phyloP scores from a whole-genome alignment of 2,113 vertebrate genomes.

The Pachycephala philippinensis region DNA sequence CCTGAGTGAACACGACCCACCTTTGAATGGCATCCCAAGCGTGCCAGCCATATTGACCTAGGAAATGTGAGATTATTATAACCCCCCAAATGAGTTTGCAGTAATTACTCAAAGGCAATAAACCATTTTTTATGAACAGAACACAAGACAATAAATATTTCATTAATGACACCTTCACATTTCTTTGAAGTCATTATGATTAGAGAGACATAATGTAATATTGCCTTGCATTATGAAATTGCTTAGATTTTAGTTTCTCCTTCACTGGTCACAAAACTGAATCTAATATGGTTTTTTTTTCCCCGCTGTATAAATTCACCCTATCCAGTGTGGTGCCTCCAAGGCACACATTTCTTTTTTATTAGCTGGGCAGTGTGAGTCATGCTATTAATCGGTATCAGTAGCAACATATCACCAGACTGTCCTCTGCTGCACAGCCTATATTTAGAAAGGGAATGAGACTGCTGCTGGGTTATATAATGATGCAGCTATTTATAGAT shows the following conservation, averaged over 20 bases:
- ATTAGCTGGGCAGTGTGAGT: slow-evolving; percentile 68
- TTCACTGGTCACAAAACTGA: not conserved
- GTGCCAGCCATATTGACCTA: not conserved
- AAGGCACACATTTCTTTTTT: slow-evolving; percentile 67
- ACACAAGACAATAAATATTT: not conserved
- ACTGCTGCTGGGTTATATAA: slow-evolving; percentile 73
- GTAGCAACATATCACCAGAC: slow-evolving; percentile 56
- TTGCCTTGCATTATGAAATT: slow-evolving; percentile 22
- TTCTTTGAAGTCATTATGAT: slow-evolving; percentile 31
- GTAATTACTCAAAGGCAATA: not conserved
- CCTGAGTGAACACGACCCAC: not conserved
- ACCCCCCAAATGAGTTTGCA: not conserved
- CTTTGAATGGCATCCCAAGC: not conserved
- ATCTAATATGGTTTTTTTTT: not conserved
- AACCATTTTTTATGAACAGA: not conserved
- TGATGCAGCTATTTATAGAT: slow-evolving; percentile 75
- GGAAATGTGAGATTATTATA: not conserved
- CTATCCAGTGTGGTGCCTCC: not conserved
- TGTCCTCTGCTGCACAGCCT: slow-evolving; percentile 70
- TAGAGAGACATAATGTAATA: not conserved
- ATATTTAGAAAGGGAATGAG: slow-evolving; percentile 79
- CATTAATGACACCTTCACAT: not conserved
- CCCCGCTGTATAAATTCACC: not conserved
- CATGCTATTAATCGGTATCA: slow-evolving; percentile 68
- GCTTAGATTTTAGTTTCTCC: slow-evolving; percentile 40